Base-by-base conservation (phyloP, 2,113 vertebrate genomes). In the Amphiprion percula region DNA sequence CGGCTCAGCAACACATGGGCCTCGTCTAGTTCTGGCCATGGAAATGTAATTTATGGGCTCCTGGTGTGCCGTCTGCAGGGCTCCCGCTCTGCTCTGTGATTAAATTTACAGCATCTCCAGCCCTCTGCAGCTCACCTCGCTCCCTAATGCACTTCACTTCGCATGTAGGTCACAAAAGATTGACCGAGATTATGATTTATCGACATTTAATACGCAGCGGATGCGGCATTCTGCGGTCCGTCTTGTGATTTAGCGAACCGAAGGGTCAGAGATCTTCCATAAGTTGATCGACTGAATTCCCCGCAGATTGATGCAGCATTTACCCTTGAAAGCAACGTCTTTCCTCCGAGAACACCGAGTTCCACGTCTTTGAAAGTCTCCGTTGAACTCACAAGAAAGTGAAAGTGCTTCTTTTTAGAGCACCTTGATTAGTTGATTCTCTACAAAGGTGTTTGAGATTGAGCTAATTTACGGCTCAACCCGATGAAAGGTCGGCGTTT, bases 31-130 rank as follows among this genome's bases (percentile, higher is more conserved):
- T 21, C 26, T 67, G 73, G 23, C 8, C 26, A 46, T 8, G 49
- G 7, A 67, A 53, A 61, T 37, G 15, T 30, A 21, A 49, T 23
- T 61, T 53, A 61, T 26, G 24, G 11, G n/a, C 14, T 46, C 14
- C 1, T 16, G 56, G 28, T 37, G 56, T 67, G 65, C 47, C 70
- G 73, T 67, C 7, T 73, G 78, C 30, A 30, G 30, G 30, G 30
- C 59, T 37, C 71, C 54, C 5, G 63, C 28, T 44, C 61, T 63
- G 44, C 9, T 17, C 24, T 37, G 54, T 74, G 74, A 84, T 81
- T 78, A 78, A 75, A 82, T 79, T 75, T 72, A 68, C 58, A 82
- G 23, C 74, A 81, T 26, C 44, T 49, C 41, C 4, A 4, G 41
- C 41, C 41, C 41, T 30, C 5, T 11, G 49, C 24, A 3, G 30